These are phyloP conservation scores for Lasioglossum figueresi DNA, from an alignment of 2,888 invertebrate genomes.

Conservation along the genomic window DNA sequence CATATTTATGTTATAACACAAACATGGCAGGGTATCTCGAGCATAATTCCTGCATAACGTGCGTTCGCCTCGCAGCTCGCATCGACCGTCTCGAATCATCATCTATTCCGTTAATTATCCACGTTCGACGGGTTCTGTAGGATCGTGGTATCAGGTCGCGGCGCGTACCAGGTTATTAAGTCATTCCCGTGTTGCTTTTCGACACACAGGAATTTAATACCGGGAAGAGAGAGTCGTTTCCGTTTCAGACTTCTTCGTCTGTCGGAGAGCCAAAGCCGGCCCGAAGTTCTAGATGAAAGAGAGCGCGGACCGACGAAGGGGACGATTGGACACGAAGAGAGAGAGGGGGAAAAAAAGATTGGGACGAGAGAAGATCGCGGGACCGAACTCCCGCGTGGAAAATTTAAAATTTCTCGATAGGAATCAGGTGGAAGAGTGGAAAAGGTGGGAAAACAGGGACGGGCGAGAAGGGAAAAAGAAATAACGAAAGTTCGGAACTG, in stretches of 20 bases:
- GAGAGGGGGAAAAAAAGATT: background rate
- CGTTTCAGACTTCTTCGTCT: slow-evolving; percentile 26
- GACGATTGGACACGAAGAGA: background rate
- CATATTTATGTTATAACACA: background rate
- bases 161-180: background rate
- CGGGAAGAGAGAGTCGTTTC: slow-evolving; percentile 24
- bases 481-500: slow-evolving; percentile 57
- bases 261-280: background rate
- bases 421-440: background rate
- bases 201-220: slow-evolving; percentile 58
- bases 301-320: background rate
- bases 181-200: slow-evolving; percentile 21
- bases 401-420: slow-evolving; percentile 53
- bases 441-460: background rate
- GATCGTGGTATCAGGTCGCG: background rate
- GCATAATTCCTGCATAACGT: background rate
- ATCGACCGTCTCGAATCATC: background rate
- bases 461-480: slow-evolving; percentile 8
- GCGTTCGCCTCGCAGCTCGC: background rate
- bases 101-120: slow-evolving; percentile 27
- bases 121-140: background rate
- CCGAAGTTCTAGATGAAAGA: background rate
- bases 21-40: background rate
- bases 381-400: slow-evolving; percentile 43
- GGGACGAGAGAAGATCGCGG: slow-evolving; percentile 35